These are phyloP conservation scores for Burhinus bistriatus DNA, from an alignment of 2,113 vertebrate genomes.

Conservation along the genomic window DNA sequence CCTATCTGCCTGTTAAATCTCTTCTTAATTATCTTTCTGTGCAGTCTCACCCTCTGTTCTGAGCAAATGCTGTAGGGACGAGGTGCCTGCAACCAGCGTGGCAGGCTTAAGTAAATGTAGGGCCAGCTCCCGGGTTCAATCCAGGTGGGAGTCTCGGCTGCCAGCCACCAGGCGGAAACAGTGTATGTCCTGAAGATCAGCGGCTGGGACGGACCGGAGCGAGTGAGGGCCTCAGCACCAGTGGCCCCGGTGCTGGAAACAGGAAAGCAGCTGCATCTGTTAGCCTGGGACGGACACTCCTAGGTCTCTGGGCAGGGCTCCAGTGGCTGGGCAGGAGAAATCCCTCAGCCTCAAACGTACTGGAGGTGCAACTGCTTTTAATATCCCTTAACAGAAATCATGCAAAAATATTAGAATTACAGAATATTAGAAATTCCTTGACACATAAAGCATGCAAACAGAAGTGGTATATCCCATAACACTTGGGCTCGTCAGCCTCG, in stretches of 20 bases:
- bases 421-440: neutral
- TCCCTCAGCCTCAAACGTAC: neutral
- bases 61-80: neutral
- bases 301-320: neutral
- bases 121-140: neutral
- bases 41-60: neutral
- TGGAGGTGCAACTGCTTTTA: neutral
- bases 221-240: neutral
- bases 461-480: neutral
- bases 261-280: neutral
- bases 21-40: neutral
- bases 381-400: neutral
- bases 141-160: neutral
- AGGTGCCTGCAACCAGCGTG: rapidly evolving
- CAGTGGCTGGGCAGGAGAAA: neutral
- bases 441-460: neutral
- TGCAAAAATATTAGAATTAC: neutral
- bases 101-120: neutral
- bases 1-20: neutral
- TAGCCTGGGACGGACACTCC: neutral
- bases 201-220: neutral
- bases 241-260: neutral
- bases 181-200: neutral
- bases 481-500: neutral
- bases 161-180: rapidly evolving